Conservation (phyloP, 2,888 invertebrate species). For the Ceraclea dissimilis region DNA sequence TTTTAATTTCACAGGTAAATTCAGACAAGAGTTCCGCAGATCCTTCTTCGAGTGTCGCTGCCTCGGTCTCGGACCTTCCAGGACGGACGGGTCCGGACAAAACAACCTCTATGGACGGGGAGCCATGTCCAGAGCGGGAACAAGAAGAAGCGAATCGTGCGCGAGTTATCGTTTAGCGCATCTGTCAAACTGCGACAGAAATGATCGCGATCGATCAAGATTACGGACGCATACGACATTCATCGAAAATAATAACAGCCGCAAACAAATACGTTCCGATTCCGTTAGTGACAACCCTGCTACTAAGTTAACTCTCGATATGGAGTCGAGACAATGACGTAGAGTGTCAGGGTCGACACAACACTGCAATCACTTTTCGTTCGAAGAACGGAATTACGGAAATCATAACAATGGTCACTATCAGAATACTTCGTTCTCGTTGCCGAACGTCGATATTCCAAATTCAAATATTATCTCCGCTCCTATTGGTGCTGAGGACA, state of each 20-base stretch:
- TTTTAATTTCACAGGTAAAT: slow-evolving; percentile 51
- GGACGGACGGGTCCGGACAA: slow-evolving; percentile 32
- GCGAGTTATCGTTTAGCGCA: slow-evolving; percentile 43
- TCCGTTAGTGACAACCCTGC: slow-evolving; percentile 39
- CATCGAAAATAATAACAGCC: slow-evolving; percentile 39
- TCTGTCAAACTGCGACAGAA: slow-evolving; percentile 38
- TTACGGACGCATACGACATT: slow-evolving; percentile 42
- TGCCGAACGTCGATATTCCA: not conserved
- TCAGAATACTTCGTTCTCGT: not conserved
- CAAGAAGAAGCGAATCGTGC: slow-evolving; percentile 44
- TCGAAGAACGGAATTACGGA: slow-evolving; percentile 9
- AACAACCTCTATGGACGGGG: slow-evolving; percentile 38
- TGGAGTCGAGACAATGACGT: slow-evolving; percentile 24
- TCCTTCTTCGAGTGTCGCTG: slow-evolving; percentile 59
- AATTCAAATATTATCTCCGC: not conserved
- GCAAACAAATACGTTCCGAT: slow-evolving; percentile 34
- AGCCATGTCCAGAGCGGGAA: slow-evolving; percentile 33
- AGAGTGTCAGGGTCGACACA: not conserved
- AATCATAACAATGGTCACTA: not conserved
- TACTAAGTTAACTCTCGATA: slow-evolving; percentile 41
- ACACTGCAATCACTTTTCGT: not conserved
- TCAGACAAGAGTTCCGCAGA: slow-evolving; percentile 62
- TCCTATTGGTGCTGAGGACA: slow-evolving; percentile 7
- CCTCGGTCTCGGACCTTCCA: slow-evolving; percentile 27
- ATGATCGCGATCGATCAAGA: slow-evolving; percentile 25